phyloP scores from a whole-genome alignment of 53 echinoderm and acorn worm genomes.

The Arbacia lixula region DNA sequence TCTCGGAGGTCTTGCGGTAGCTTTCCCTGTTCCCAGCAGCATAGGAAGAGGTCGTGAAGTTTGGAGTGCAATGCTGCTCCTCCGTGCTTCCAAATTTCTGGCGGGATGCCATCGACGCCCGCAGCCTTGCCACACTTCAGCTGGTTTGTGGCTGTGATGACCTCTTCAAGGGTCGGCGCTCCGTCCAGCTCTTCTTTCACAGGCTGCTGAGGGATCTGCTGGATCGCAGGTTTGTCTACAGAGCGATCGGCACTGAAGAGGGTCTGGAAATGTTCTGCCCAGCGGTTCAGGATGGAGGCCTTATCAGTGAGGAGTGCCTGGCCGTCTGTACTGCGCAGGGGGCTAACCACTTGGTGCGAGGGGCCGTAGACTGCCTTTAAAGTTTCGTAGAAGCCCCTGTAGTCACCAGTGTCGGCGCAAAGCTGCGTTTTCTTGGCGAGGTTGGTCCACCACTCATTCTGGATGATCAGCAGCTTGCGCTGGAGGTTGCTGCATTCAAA shows the following conservation, averaged over 20 bases:
- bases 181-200: constrained; percentile 46
- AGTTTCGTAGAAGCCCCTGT: constrained; percentile 50
- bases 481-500: constrained; percentile 38
- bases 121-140: constrained; percentile 56
- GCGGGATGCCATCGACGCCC: constrained; percentile 63
- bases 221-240: neutral
- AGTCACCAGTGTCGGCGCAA: constrained; percentile 48
- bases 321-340: constrained; percentile 43
- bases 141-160: constrained; percentile 34
- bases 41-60: constrained; percentile 37
- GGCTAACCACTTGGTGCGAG: constrained; percentile 28
- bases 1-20: constrained; percentile 52
- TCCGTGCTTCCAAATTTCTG: constrained; percentile 46
- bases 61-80: neutral
- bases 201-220: constrained; percentile 38
- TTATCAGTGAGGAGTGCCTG: no score
- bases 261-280: constrained; percentile 53
- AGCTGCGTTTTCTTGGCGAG: constrained; percentile 40
- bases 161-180: constrained; percentile 37
- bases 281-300: constrained; percentile 40
- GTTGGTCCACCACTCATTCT: constrained; percentile 55
- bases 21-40: constrained; percentile 60
- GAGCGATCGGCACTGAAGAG: constrained; percentile 44
- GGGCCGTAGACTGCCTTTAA: constrained; percentile 65
- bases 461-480: constrained; percentile 29